Evolutionary conservation across 2,888 invertebrate genomes (phyloP).

Genomic region (Eumerus sabulonum): DNA sequence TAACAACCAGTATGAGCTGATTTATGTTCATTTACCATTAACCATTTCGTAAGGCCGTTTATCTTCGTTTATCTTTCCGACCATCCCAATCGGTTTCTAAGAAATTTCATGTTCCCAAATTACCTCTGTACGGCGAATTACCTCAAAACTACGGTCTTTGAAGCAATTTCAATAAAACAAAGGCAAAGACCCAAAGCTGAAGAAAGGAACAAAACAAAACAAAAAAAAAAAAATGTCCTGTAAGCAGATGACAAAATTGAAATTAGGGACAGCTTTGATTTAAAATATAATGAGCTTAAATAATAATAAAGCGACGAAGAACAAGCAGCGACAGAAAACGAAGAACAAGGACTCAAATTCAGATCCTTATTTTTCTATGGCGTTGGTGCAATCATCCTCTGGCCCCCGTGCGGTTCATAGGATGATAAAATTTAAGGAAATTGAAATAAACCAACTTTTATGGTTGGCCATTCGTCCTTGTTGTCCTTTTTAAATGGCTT

Average conservation of each 20-base stretch:
- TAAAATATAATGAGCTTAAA: conserved; percentile 51
- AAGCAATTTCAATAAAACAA: conserved; percentile 23
- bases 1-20: no score
- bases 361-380: conserved; percentile 4
- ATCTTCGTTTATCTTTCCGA: no score
- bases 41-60: no score
- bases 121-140: conserved; percentile 26
- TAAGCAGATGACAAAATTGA: conserved; percentile 51
- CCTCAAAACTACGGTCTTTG: conserved; percentile 27
- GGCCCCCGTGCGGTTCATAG: conserved; percentile 10
- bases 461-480: conserved; percentile 27
- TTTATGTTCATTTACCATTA: no score
- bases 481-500: conserved; percentile 11
- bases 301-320: conserved; percentile 20
- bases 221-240: conserved; percentile 39
- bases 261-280: conserved; percentile 45
- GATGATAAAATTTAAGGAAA: conserved; percentile 53
- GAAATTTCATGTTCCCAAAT: conserved; percentile 44
- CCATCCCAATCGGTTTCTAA: conserved; percentile 46
- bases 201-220: conserved; percentile 1
- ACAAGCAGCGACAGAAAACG: not conserved
- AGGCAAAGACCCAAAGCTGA: conserved; percentile 5
- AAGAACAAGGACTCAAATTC: not conserved
- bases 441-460: conserved; percentile 58
- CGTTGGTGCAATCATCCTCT: conserved; percentile 24